These are phyloP conservation scores for Narcine bancroftii DNA, from an alignment of 2,113 vertebrate species.

Conservation along the genomic window DNA sequence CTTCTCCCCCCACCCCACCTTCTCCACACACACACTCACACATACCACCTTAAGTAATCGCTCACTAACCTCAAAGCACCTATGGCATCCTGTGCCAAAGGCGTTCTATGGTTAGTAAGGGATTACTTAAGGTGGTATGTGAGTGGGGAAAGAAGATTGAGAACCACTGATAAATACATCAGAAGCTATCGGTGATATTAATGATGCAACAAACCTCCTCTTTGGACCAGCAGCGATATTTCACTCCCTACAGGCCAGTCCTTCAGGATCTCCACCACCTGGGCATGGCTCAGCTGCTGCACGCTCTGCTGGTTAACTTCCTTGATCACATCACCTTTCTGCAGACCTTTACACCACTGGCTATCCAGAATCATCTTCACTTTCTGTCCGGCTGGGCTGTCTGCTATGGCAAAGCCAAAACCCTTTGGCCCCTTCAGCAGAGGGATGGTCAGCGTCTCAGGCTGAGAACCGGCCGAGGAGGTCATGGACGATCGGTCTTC, in stretches of 20 bases:
- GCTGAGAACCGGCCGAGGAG: conserved; percentile 70
- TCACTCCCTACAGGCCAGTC: conserved; percentile 86
- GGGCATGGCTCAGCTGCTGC: conserved; percentile 82
- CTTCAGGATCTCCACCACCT: conserved; percentile 96
- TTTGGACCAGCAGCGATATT: conserved; percentile 79
- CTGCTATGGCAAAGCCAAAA: conserved; percentile 93
- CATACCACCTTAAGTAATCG: no score
- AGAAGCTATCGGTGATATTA: no score
- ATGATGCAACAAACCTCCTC: conserved; percentile 75
- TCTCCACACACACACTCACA: no score
- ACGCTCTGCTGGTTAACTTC: conserved; percentile 93
- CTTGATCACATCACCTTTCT: conserved; percentile 93
- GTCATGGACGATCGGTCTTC: conserved; percentile 65
- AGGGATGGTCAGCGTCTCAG: conserved; percentile 80
- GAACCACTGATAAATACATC: no score
- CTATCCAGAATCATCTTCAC: conserved; percentile 98
- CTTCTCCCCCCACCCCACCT: no score
- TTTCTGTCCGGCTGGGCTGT: conserved; percentile 88
- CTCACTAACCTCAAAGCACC: no score
- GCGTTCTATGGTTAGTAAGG: no score
- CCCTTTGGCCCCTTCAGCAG: conserved; percentile 90
- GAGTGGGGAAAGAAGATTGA: no score
- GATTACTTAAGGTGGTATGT: no score
- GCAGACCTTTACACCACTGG: conserved; percentile 90
- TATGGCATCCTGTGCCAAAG: no score